Evolutionary conservation across 1,140 invertebrate species (phyloP).

Genomic region (Caenorhabditis briggsae): DNA sequence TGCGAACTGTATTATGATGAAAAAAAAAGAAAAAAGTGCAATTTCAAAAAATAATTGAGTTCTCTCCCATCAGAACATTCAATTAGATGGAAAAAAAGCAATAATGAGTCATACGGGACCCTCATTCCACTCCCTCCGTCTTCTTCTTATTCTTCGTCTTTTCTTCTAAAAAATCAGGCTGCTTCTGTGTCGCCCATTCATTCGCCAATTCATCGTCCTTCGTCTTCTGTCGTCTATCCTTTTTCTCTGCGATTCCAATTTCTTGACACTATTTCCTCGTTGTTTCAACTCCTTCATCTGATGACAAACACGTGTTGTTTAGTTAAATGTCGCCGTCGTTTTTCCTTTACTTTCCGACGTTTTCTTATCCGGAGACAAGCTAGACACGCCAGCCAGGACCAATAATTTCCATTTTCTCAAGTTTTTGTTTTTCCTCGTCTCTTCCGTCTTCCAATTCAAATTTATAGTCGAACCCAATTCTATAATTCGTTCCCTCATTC

Average conservation of each 20-base stretch:
- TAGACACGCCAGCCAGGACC: not conserved
- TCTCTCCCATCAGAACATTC: slow-evolving; percentile 28
- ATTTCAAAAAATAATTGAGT: slow-evolving; percentile 42
- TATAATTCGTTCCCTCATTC: not conserved
- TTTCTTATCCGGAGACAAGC: slow-evolving; percentile 27
- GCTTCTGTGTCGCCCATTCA: slow-evolving; percentile 47
- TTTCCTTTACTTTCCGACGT: slow-evolving; percentile 45
- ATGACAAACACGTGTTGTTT: slow-evolving; percentile 56
- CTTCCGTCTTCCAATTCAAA: not conserved
- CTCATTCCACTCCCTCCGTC: not conserved
- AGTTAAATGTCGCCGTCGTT: slow-evolving; percentile 52
- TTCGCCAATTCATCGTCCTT: slow-evolving; percentile 52
- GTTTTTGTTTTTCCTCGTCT: not conserved
- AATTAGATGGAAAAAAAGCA: slow-evolving; percentile 48
- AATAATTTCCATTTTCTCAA: slow-evolving; percentile 29
- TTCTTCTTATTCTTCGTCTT: not conserved
- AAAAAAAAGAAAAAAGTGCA: not conserved
- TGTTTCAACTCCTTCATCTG: slow-evolving; percentile 46
- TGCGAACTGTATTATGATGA: not conserved
- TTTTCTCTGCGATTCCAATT: slow-evolving; percentile 14
- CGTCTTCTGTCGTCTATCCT: slow-evolving; percentile 34
- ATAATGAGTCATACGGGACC: slow-evolving; percentile 53
- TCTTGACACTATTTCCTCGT: slow-evolving; percentile 2
- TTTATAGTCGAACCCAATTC: slow-evolving; percentile 4
- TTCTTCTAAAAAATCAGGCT: slow-evolving; percentile 42